phyloP scores from a whole-genome alignment of 2,888 invertebrate genomes.

The Callyntrura sp. region DNA sequence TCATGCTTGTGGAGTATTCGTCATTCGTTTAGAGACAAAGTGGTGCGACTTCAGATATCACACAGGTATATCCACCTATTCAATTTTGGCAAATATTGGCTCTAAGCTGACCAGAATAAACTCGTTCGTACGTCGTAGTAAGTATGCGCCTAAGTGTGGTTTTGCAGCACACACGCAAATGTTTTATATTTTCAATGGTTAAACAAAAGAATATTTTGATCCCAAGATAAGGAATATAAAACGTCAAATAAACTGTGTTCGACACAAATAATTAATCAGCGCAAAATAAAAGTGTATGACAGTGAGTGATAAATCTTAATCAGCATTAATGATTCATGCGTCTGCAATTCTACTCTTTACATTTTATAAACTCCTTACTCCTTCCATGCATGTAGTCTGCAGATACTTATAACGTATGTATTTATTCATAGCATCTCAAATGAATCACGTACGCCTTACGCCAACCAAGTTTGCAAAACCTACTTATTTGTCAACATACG shows the following conservation, averaged over 20 bases:
- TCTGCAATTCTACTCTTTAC: background rate
- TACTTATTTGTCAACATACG: no score
- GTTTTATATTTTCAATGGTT: background rate
- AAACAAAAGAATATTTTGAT: constrained; percentile 58
- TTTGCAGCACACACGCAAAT: background rate
- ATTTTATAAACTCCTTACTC: no score
- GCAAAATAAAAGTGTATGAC: constrained; percentile 16
- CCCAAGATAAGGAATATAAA: constrained; percentile 4
- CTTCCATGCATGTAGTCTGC: background rate
- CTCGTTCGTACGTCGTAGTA: no score
- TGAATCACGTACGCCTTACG: no score
- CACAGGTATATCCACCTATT: no score
- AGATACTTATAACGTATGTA: background rate
- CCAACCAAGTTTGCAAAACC: no score
- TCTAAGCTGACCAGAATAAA: no score
- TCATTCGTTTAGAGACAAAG: constrained; percentile 11
- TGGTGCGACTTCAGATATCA: background rate
- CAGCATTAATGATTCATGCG: background rate
- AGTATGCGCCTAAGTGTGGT: no score
- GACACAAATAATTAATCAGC: background rate
- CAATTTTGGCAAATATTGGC: background rate
- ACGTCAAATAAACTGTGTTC: background rate
- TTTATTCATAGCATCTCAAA: background rate
- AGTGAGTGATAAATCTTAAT: constrained; percentile 35
- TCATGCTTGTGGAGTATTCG: constrained; percentile 50